Percentiles rank a stretch among this genome's conserved stretches.
These are phyloP conservation scores for Drosophila eugracilis DNA, from an alignment of 1,140 invertebrate genomes.

Conservation along the genomic window DNA sequence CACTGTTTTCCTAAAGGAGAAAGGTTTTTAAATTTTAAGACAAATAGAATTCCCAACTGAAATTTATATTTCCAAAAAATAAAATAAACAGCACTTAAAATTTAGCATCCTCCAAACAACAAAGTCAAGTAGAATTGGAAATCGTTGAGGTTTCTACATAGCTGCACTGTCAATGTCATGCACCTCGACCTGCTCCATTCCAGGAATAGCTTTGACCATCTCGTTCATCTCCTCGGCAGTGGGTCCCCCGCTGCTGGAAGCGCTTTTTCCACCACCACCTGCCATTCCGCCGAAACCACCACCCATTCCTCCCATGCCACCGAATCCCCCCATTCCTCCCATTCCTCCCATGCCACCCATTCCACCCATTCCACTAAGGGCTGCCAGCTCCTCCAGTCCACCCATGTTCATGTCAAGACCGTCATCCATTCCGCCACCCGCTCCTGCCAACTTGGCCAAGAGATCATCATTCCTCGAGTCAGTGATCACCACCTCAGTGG, in stretches of 20 bases:
- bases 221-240: slow-evolving; percentile 51
- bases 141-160: slow-evolving; percentile 3
- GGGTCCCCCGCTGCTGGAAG: not conserved
- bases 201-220: slow-evolving; percentile 61
- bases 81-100: not conserved
- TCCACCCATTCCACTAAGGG: slow-evolving; percentile 33
- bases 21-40: not conserved
- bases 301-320: slow-evolving; percentile 35
- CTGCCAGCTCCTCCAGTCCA: slow-evolving; percentile 50
- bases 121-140: too few species aligned
- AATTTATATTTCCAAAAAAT: not conserved
- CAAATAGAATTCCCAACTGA: not conserved
- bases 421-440: slow-evolving; percentile 63
- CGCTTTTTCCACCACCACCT: not conserved
- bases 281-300: not conserved
- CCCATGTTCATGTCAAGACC: slow-evolving; percentile 54
- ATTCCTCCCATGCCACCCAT: slow-evolving; percentile 54
- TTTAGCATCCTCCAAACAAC: not conserved
- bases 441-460: slow-evolving; percentile 52
- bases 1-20: not conserved
- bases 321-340: slow-evolving; percentile 40
- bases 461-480: slow-evolving; percentile 96
- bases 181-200: slow-evolving; percentile 68
- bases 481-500: slow-evolving; percentile 97
- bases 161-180: slow-evolving; percentile 57